These are phyloP conservation scores for Charaxes varanes DNA, from an alignment of 1,140 invertebrate genomes.

Conservation along the genomic window DNA sequence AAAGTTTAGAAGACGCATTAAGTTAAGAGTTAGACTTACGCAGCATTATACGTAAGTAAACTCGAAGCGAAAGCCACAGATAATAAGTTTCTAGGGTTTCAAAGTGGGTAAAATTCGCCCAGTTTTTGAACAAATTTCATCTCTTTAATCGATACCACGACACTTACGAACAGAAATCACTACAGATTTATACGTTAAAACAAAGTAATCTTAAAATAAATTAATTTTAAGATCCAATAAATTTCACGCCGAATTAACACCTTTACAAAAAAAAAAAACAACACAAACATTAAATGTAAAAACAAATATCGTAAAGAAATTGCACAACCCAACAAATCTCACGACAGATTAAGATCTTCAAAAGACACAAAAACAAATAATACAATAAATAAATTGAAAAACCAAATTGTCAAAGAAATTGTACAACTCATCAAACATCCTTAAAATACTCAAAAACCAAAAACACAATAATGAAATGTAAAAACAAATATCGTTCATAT, in stretches of 20 bases:
- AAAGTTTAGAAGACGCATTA: conserved; percentile 12
- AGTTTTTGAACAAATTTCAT: too few relatives aligned
- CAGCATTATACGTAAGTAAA: neutral
- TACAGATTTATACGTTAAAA: neutral
- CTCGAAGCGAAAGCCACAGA: neutral
- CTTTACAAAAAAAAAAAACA: too few relatives aligned
- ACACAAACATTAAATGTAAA: neutral
- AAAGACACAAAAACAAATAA: too few relatives aligned
- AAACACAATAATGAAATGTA: neutral
- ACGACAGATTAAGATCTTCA: neutral
- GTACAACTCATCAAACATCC: too few relatives aligned
- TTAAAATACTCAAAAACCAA: too few relatives aligned
- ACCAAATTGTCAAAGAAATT: neutral
- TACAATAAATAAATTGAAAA: conserved; percentile 3
- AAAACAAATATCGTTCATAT: conserved; percentile 2
- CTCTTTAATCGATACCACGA: too few relatives aligned
- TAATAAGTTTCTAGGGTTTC: neutral
- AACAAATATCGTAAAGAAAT: conserved; percentile 3
- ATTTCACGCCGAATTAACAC: too few relatives aligned
- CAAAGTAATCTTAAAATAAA: neutral
- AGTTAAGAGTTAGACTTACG: conserved; percentile 9
- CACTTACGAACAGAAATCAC: too few relatives aligned
- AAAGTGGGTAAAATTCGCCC: too few relatives aligned
- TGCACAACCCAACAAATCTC: neutral
- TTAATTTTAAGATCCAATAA: neutral